Evolutionary conservation across 2,888 invertebrate genomes (phyloP).

Genomic region (Nemoura dubitans): DNA sequence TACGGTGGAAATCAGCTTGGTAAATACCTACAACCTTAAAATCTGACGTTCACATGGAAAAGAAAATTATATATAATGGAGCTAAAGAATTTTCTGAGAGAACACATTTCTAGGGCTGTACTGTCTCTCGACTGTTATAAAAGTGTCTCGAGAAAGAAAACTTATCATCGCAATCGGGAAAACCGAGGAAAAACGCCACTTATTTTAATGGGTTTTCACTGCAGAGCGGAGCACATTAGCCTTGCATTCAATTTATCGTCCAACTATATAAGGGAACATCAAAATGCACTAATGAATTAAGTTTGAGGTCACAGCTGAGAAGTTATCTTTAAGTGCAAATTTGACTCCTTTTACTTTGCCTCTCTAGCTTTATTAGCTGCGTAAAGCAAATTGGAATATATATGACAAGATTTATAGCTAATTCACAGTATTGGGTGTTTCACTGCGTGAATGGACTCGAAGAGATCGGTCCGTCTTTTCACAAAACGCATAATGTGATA

Average conservation of each 20-base stretch:
- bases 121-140: too few relatives aligned
- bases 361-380: slow-evolving; percentile 4
- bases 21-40: background rate
- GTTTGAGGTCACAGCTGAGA: slow-evolving; percentile 9
- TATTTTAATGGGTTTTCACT: background rate
- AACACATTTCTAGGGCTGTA: background rate
- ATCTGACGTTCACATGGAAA: background rate
- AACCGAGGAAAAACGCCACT: background rate
- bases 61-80: background rate
- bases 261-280: background rate
- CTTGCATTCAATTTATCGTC: background rate
- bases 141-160: background rate
- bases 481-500: background rate
- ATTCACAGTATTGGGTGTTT: background rate
- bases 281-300: slow-evolving; percentile 24
- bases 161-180: background rate
- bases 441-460: background rate
- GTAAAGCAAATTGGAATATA: background rate
- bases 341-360: slow-evolving; percentile 7
- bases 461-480: background rate
- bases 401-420: background rate
- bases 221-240: background rate
- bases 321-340: background rate
- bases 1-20: background rate
- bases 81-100: background rate